A percentile compares a stretch with the other conserved stretches of the same genome.
These are phyloP conservation scores for Vireo altiloquus DNA, from an alignment of 2,113 vertebrate genomes.

Conservation along the genomic window DNA sequence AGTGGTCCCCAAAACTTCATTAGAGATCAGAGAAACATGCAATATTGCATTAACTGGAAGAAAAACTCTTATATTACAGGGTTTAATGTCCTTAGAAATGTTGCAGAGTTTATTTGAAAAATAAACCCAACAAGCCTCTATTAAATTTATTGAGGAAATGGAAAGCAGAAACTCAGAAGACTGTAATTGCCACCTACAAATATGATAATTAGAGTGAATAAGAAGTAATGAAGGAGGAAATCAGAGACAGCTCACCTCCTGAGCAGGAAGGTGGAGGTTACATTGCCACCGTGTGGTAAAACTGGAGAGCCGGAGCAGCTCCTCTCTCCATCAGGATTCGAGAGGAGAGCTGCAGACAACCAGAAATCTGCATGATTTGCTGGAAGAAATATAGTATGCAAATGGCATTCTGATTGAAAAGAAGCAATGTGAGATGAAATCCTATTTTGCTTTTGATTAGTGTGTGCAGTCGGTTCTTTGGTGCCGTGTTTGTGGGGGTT, in stretches of 20 bases:
- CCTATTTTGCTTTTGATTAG: constrained; percentile 8
- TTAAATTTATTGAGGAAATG: constrained; percentile 42
- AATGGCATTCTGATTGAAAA: background rate
- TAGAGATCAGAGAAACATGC: background rate
- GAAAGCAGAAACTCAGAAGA: background rate
- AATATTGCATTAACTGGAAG: constrained; percentile 30
- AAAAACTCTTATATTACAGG: background rate
- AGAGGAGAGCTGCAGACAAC: background rate
- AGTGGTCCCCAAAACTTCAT: constrained; percentile 11
- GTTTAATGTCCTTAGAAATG: constrained; percentile 21
- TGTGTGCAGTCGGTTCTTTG: background rate
- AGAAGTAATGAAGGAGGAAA: background rate
- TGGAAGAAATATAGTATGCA: background rate
- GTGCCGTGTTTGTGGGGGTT: background rate
- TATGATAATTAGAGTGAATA: background rate
- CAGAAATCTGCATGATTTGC: background rate
- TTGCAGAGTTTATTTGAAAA: constrained; percentile 48
- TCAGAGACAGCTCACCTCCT: background rate
- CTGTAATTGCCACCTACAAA: constrained; percentile 37
- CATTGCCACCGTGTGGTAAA: constrained; percentile 56
- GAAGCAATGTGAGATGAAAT: background rate
- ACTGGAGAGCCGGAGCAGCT: background rate
- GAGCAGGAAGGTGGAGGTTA: background rate
- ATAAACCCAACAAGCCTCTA: constrained; percentile 29
- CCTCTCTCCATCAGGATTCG: background rate